Evolutionary conservation across 2,888 invertebrate species (phyloP).

Genomic region (Empis livida): DNA sequence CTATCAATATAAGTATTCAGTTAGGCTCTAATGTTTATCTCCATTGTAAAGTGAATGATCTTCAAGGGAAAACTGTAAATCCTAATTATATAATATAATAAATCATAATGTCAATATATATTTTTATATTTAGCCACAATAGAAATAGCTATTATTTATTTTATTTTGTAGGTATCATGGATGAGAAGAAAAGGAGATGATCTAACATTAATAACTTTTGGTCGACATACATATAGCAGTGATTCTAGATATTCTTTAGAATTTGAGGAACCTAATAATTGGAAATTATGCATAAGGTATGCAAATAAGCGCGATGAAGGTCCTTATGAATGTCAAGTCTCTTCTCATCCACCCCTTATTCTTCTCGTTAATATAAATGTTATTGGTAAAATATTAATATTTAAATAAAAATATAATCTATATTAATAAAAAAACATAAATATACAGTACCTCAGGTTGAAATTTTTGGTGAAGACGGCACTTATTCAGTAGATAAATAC

Average conservation of each 20-base stretch:
- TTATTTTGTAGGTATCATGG: conserved; percentile 66
- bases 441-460: conserved; percentile 63
- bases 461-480: conserved; percentile 66
- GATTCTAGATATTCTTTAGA: conserved; percentile 55
- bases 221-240: conserved; percentile 48
- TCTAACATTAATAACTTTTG: conserved; percentile 55
- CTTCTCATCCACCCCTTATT: conserved; percentile 62
- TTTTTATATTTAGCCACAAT: neutral
- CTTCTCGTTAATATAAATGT: conserved; percentile 55
- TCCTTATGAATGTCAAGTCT: conserved; percentile 68
- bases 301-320: conserved; percentile 64
- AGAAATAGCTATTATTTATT: too few relatives aligned
- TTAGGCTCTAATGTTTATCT: conserved; percentile 49
- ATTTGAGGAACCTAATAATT: conserved; percentile 60
- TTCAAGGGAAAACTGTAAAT: conserved; percentile 54
- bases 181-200: conserved; percentile 52
- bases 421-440: conserved; percentile 4
- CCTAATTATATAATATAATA: neutral
- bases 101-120: neutral
- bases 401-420: neutral
- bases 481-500: conserved; percentile 63
- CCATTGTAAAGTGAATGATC: conserved; percentile 54
- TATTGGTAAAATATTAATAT: conserved; percentile 43
- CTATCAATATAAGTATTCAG: conserved; percentile 53
- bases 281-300: conserved; percentile 60